Percentiles rank a stretch among this genome's conserved stretches.
Evolutionary conservation across 1,140 invertebrate genomes (phyloP).

Genomic region (Aporrectodea caliginosa): DNA sequence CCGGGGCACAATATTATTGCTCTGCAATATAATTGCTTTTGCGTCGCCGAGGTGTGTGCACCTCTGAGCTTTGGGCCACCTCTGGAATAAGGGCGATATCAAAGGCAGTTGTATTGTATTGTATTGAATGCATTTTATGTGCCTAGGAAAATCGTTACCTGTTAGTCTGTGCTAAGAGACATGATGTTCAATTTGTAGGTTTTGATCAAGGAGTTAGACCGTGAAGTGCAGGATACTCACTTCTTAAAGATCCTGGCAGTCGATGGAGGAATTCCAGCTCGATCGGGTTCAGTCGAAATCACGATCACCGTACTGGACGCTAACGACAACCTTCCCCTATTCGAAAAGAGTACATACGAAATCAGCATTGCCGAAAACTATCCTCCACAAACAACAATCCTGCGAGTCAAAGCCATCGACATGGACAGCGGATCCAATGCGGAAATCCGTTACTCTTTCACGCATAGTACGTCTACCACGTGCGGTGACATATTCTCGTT

Average conservation of each 20-base stretch:
- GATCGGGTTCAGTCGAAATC: slow-evolving; percentile 73
- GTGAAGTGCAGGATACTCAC: slow-evolving; percentile 58
- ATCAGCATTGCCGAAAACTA: slow-evolving; percentile 80
- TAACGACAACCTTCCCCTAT: slow-evolving; percentile 54
- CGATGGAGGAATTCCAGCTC: slow-evolving; percentile 76
- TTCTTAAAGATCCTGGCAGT: slow-evolving; percentile 66
- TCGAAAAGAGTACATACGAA: slow-evolving; percentile 53
- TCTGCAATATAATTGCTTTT: too few relatives aligned
- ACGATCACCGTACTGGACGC: slow-evolving; percentile 59
- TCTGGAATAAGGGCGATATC: too few relatives aligned
- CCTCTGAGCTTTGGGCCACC: too few relatives aligned
- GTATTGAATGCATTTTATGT: not conserved
- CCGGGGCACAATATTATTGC: too few relatives aligned
- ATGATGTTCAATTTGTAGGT: too few relatives aligned
- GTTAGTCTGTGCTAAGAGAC: too few relatives aligned
- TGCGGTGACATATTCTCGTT: slow-evolving; percentile 26
- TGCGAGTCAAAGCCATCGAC: slow-evolving; percentile 67
- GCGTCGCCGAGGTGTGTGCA: too few relatives aligned
- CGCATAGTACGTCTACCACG: slow-evolving; percentile 42
- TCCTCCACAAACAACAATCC: slow-evolving; percentile 73
- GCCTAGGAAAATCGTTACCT: not conserved
- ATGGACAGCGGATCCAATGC: slow-evolving; percentile 46
- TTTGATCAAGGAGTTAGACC: slow-evolving; percentile 19
- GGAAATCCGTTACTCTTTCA: slow-evolving; percentile 68
- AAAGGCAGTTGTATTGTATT: too few relatives aligned